Conservation (phyloP, 2,797 vertebrate species). For the Trachurus trachurus region DNA sequence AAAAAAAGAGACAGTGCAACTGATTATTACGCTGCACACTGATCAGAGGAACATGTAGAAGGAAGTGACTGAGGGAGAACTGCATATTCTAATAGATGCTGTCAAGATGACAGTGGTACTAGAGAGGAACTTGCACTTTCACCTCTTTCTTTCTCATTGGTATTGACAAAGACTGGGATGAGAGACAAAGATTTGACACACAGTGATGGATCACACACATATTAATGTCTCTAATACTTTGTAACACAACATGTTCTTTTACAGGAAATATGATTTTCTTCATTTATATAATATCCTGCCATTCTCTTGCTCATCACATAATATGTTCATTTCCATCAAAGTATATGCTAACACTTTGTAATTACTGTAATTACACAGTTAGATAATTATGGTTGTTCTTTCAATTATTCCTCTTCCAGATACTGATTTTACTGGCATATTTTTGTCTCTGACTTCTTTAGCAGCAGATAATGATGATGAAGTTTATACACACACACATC, state of each 20-base stretch:
- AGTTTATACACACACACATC: not conserved
- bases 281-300: not conserved
- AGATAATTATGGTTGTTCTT: constrained; percentile 26
- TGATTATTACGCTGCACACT: too few species aligned
- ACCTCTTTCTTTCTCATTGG: not conserved
- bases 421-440: not conserved
- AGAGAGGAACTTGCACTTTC: not conserved
- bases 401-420: constrained; percentile 13
- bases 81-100: not conserved
- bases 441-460: constrained; percentile 11
- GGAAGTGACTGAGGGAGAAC: not conserved
- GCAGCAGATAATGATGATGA: not conserved
- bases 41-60: not conserved
- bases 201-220: too few species aligned
- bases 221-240: too few species aligned
- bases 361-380: constrained; percentile 33
- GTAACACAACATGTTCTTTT: too few species aligned
- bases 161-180: too few species aligned
- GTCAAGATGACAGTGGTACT: not conserved
- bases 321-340: not conserved
- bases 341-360: not conserved
- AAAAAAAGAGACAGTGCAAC: too few species aligned
- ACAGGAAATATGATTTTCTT: not conserved
- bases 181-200: too few species aligned
- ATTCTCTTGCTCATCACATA: not conserved